Base-by-base conservation (phyloP, 2,113 vertebrate species). In the Chaenogobius annularis region DNA sequence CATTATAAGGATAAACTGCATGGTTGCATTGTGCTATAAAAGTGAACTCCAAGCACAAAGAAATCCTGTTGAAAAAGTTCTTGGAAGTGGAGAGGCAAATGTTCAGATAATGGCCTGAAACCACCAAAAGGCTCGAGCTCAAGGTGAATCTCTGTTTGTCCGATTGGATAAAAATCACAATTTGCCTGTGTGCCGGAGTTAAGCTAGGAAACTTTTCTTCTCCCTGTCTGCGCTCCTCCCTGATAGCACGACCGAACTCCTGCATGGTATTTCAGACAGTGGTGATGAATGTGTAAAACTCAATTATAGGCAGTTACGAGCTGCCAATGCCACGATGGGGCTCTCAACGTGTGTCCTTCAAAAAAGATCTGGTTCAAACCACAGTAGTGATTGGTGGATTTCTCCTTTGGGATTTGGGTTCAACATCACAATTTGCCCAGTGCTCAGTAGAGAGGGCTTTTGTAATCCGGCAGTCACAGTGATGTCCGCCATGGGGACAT, bases 361-460 rank as follows among this genome's bases (percentile, higher is more conserved):
- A 54, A 40, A n/a, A 70, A 10, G 69, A 83, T 50, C 50, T 22
- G 71, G 73, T 67, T 83, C 40, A 44, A 68, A 67, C 61, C 43
- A 31, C 8, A 10, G 1, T 56, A 2, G n/a, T 62, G 54, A 81
- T 71, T 73, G 50, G 15, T 61, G 26, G 66, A 83, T 83, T 78
- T 80, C 69, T 80, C 71, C 23, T 81, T 47, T n/a, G 88, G 78
- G 86, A 55, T 83, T 84, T 78, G 40, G 56, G 73, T 61, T 52
- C 72, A 85, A 83, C 81, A 87, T 85, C 76, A 73, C 78, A 81
- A 81, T 83, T 69, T 63, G 37, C 72, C 75, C 68, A 75, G 82
- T 72, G 82, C 81, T 83, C 79, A 66, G 72, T 80, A 78, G 68
- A 66, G 23, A 65, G 66, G 73, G 70, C 71, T 62, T 31, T 37